A percentile compares a stretch with the other conserved stretches of the same genome.
phyloP scores from a whole-genome alignment of 2,888 invertebrate species.

The Unio delphinus region DNA sequence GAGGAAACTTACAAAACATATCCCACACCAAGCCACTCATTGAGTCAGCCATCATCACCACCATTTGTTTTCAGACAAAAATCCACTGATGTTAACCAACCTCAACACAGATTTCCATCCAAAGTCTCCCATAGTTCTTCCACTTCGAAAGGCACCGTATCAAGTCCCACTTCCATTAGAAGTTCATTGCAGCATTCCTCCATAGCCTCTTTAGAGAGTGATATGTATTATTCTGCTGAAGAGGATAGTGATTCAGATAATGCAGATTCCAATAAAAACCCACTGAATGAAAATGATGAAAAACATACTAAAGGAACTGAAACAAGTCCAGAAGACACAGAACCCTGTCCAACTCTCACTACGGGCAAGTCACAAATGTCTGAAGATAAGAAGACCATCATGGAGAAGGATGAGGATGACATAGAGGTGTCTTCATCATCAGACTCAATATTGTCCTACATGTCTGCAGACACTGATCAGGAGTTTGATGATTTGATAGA shows the following conservation, averaged over 20 bases:
- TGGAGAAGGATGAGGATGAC: slow-evolving; percentile 19
- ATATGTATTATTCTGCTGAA: slow-evolving; percentile 93
- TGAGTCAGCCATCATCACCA: slow-evolving; percentile 26
- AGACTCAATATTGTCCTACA: slow-evolving; percentile 50
- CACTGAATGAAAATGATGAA: slow-evolving; percentile 25
- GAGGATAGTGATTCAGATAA: slow-evolving; percentile 76
- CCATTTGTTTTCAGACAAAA: slow-evolving; percentile 25
- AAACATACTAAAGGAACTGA: background rate
- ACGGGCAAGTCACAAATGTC: slow-evolving; percentile 12
- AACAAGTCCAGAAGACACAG: slow-evolving; percentile 15
- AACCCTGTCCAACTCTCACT: slow-evolving; percentile 4
- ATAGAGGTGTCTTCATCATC: slow-evolving; percentile 31
- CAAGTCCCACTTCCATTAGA: slow-evolving; percentile 9
- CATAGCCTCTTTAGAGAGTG: slow-evolving; percentile 71
- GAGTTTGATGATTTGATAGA: slow-evolving; percentile 83
- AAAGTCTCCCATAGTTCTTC: slow-evolving; percentile 13
- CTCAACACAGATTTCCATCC: slow-evolving; percentile 8
- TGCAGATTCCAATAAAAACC: slow-evolving; percentile 11
- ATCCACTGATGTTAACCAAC: slow-evolving; percentile 24
- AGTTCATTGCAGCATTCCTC: slow-evolving; percentile 37
- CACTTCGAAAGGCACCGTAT: slow-evolving; percentile 21
- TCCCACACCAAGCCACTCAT: too few species aligned
- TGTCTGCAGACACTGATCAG: slow-evolving; percentile 74
- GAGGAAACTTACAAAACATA: too few species aligned
- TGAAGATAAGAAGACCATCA: slow-evolving; percentile 14